Base-by-base conservation (phyloP, 2,797 vertebrate species). In the Aplochiton taeniatus region DNA sequence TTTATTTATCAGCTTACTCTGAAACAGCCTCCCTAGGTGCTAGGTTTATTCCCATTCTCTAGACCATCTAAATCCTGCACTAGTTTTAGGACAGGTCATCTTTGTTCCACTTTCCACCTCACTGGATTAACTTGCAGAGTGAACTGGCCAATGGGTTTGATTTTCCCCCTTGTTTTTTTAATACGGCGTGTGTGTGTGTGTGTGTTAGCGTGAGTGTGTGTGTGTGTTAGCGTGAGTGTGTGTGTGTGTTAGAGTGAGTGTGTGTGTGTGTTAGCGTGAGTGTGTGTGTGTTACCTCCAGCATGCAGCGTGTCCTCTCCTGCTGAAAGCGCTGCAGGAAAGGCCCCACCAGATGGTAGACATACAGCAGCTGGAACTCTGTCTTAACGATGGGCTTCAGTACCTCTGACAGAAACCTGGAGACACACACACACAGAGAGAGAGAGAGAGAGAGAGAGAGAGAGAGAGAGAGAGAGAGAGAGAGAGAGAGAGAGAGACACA, bases 301-400 rank as follows among this genome's bases (percentile, higher is more conserved):
- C 98, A 99, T 99, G 90, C 97, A 99, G 17, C 96, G 93, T 0
- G 98, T 98, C 83, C 98, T 93, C 87, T 99, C 97, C 83, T 98
- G 96, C 77, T 98, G 96, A 87, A 98, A 99, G 53, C 98, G 94
- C 75, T 98, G 96, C 52, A 99, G 90, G 80, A 99, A 98, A 4
- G 97, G 97, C 5, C 97, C 97, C 61, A 99, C 96, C 19, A 99
- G 93, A 77, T 99, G 96, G 76, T 98, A 99, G 17, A 99, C 96
- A 0, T 99, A 99, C 4, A 99, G 93, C 44, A 99, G 74, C 87
- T 99, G 98, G 87, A 98, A 98, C 88, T 99, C 98, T 0, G 96
- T 98, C 88, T 96, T 95, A 77, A 99, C 95, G 70, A 98, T 89
- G 8, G 98, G 97, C 87, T 98, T 96, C 86, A 99, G 85, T 0